Percentiles rank a stretch among this genome's conserved stretches.
phyloP scores from a whole-genome alignment of 2,888 invertebrate genomes.

The Oxyteleia sp. region DNA sequence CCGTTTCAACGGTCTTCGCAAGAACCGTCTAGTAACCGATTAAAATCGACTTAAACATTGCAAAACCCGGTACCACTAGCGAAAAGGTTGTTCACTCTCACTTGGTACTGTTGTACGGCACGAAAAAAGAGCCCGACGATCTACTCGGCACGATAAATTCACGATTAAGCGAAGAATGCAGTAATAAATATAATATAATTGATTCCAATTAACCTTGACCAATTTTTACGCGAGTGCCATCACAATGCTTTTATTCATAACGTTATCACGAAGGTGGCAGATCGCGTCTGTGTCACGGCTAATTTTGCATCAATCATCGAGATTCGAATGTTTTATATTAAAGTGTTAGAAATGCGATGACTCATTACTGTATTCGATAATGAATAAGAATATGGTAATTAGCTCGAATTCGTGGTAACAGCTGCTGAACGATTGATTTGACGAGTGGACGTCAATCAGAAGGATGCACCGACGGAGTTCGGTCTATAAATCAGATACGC shows the following conservation, averaged over 20 bases:
- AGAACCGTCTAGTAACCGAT: not conserved
- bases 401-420: slow-evolving; percentile 62
- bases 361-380: slow-evolving; percentile 40
- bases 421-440: slow-evolving; percentile 50
- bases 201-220: slow-evolving; percentile 70
- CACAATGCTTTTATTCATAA: slow-evolving; percentile 53
- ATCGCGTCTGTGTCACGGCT: slow-evolving; percentile 48
- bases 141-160: slow-evolving; percentile 35
- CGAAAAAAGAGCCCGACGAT: slow-evolving; percentile 30
- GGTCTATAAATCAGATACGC: slow-evolving; percentile 37
- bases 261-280: slow-evolving; percentile 50
- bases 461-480: slow-evolving; percentile 7
- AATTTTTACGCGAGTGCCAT: slow-evolving; percentile 40
- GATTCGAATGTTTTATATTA: slow-evolving; percentile 53
- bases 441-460: slow-evolving; percentile 51
- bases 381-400: slow-evolving; percentile 61
- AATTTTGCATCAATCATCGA: slow-evolving; percentile 66
- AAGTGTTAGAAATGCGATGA: slow-evolving; percentile 32
- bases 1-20: slow-evolving; percentile 1
- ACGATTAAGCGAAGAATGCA: slow-evolving; percentile 55
- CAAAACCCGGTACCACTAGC: not conserved
- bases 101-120: slow-evolving; percentile 14
- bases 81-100: slow-evolving; percentile 21
- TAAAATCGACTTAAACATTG: slow-evolving; percentile 5
- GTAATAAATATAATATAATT: slow-evolving; percentile 70